Evolutionary conservation across 2,797 vertebrate species (phyloP), one percentile per base, ranked within the genome.

Genomic region (Sebastes trivittatus): DNA sequence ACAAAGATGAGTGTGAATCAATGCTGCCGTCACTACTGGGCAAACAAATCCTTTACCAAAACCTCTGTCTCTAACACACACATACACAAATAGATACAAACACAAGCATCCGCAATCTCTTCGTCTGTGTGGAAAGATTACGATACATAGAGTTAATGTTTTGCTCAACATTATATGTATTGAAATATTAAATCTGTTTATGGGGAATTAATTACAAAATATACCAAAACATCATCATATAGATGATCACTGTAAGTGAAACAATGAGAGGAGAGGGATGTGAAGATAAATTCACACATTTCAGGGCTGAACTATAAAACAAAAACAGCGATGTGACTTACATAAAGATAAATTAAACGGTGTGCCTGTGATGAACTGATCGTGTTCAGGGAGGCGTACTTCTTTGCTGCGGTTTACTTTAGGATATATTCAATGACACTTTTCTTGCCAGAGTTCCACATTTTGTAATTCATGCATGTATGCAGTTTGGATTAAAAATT

Each of bases 1-100:
- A 95, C 94, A 95, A 93, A 94, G 93, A 95, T 94, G 92, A 95
- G 93, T 94, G 92, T 87, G 92, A 94, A 95, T 95, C 93, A 94
- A 94, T 95, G 93, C 89, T 87, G 90, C 87, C 89, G 85, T 94
- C 94, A 94, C 89, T 90, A 91, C 87, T 89, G 87, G 79, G 90
- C 91, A 94, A 94, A 94, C 90, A 93, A 93, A 93, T 94, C 87
- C 91, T 94, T 91, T 90, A 91, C 89, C 73, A 93, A 91, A 94
- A 91, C 80, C 88, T 84, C 72, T 62, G 74, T 77, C 68, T 84
- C 79, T 83, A 72, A 78, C 70, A 65, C 74, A 69, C 72, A 73
- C 68, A 75, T 54, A 75, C 61, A 66, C 16, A 68, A 18, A 52
- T 32, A 46, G 25, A 67, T 11, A 74, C 61, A 78, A 49, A 71